Evolutionary conservation across 2,888 invertebrate genomes (phyloP), one percentile per base, ranked within the genome.

Genomic region (Agonopterix subpropinquella): DNA sequence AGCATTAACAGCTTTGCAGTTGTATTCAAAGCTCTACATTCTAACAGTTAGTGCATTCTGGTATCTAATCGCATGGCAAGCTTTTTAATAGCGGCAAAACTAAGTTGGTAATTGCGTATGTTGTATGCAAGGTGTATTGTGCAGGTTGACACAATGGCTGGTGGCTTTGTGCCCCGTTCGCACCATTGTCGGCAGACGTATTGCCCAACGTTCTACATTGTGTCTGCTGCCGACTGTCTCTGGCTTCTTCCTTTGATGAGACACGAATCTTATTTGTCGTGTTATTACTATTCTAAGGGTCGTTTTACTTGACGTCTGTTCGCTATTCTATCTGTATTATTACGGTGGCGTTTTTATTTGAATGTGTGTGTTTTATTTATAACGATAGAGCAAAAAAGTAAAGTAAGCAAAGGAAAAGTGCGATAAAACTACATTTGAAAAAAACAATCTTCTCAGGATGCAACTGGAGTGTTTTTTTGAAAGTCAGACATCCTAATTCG

Each of bases 201-300:
- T 86, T 86, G 85, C 81, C 78, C 77, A 83, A 81, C 79, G 82
- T 81, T 77, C 75, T 74, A 81, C 81, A 81, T 81, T 83, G 84
- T 83, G 78, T 77, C 78, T 75, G 65, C 73, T 75, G 71, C 72
- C 72, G 66, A 39, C 65, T 68, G 70, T 71, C 70, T 73, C 75
- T 77, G 73, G 77, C 76, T 84, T 79, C 80, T 80, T 80, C 78
- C 74, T 83, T 84, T 82, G 78, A 83, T 74, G 75, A 75, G 71
- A 73, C 71, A 62, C 61, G 69, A 74, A 73, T 76, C 75, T 80
- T 79, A 73, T 77, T 78, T 77, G 76, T 76, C 62, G 66, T 65
- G 66, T 52, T 49, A 39, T 28, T 28, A 28, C 28, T 28, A 28
- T 28, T 28, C 28, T 28, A 28, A 7, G 28, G 28, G 28, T 28